phyloP scores from a whole-genome alignment of 2,113 vertebrate species.

The Alligator mississippiensis region DNA sequence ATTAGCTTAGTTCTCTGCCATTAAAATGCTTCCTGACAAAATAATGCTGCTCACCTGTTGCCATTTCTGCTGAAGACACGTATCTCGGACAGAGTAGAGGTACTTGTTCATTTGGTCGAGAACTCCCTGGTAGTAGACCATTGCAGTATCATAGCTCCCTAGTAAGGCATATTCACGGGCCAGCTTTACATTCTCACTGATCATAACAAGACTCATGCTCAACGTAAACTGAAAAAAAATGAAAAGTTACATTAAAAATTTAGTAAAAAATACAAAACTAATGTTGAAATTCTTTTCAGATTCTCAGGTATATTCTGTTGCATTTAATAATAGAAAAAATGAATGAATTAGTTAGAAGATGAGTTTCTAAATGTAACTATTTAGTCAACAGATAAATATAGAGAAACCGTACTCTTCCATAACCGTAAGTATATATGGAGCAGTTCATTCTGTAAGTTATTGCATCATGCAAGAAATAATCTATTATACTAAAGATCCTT shows the following conservation, averaged over 20 bases:
- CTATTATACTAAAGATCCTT: neutral
- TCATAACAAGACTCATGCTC: conserved; percentile 95
- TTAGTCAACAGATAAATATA: neutral
- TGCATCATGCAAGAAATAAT: neutral
- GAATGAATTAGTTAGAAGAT: neutral
- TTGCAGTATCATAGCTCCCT: conserved; percentile 95
- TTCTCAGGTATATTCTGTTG: neutral
- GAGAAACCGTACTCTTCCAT: neutral
- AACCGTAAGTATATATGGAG: neutral
- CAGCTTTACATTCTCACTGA: conserved; percentile 95
- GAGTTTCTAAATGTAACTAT: neutral
- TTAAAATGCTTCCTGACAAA: neutral
- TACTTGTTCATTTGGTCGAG: conserved; percentile 95
- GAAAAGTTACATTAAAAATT: neutral
- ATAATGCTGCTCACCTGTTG: conserved; percentile 86
- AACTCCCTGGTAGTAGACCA: conserved; percentile 94
- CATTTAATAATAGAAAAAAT: neutral
- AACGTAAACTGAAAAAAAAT: conserved; percentile 54
- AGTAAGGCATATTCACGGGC: conserved; percentile 95
- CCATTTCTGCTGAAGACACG: conserved; percentile 91
- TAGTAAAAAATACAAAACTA: neutral
- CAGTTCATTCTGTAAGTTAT: neutral
- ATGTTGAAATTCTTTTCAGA: neutral
- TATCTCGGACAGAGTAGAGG: conserved; percentile 86
- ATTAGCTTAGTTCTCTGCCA: neutral